A percentile compares a stretch with the other conserved stretches of the same genome.
phyloP scores from a whole-genome alignment of 1,140 invertebrate genomes.

The Megathymus violae region DNA sequence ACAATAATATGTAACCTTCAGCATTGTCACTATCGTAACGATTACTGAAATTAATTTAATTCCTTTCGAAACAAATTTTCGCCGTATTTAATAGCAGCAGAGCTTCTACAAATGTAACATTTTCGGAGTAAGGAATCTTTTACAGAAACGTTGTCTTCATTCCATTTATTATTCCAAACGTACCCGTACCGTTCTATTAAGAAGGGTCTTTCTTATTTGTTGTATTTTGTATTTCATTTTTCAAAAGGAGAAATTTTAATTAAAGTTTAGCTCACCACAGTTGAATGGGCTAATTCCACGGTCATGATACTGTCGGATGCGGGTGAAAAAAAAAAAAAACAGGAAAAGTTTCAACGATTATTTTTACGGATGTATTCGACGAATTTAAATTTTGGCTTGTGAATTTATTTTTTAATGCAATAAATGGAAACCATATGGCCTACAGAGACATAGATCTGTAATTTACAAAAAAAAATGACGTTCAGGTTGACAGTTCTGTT shows the following conservation, averaged over 20 bases:
- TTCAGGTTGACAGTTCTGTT: too few relatives aligned
- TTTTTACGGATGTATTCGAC: neutral
- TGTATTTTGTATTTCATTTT: slow-evolving; percentile 11
- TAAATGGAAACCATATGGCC: too few relatives aligned
- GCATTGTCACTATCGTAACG: too few relatives aligned
- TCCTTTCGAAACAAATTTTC: neutral
- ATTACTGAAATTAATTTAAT: too few relatives aligned
- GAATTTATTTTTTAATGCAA: neutral
- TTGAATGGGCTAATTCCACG: slow-evolving; percentile 1
- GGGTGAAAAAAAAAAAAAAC: neutral
- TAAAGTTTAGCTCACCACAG: slow-evolving; percentile 1
- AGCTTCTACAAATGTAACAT: too few relatives aligned
- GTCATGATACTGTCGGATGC: neutral
- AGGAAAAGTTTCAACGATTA: neutral
- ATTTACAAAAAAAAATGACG: too few relatives aligned
- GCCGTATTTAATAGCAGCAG: neutral
- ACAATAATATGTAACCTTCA: too few relatives aligned
- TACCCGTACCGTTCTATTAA: neutral
- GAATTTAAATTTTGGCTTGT: neutral
- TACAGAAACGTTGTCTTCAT: too few relatives aligned
- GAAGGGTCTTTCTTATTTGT: slow-evolving; percentile 1
- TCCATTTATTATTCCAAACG: too few relatives aligned
- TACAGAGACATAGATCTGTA: too few relatives aligned
- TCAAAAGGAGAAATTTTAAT: slow-evolving; percentile 8
- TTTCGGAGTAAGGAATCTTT: too few relatives aligned